A percentile compares a stretch with the other conserved stretches of the same genome.
Conservation (phyloP, 2,113 vertebrate genomes). For the Caretta caretta region DNA sequence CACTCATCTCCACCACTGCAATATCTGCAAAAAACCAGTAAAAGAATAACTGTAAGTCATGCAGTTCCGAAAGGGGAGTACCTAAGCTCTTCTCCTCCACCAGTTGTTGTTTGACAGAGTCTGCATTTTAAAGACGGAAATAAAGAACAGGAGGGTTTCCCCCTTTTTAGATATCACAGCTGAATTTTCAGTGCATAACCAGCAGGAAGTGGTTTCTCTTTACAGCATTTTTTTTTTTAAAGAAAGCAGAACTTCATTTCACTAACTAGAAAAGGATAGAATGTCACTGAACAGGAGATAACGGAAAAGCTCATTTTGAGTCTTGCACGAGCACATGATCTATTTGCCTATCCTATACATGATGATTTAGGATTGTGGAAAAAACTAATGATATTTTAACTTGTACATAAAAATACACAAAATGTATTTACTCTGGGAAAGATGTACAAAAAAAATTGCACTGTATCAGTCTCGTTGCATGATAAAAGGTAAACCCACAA, state of each 20-base stretch:
- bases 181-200: conserved; percentile 37
- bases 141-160: conserved; percentile 47
- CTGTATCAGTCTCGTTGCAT: neutral
- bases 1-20: conserved; percentile 97
- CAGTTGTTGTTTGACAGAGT: neutral
- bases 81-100: neutral
- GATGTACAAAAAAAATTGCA: neutral
- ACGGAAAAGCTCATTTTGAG: neutral
- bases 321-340: neutral
- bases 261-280: neutral
- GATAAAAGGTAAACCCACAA: neutral
- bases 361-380: neutral
- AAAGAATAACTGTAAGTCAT: neutral
- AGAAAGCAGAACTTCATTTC: neutral
- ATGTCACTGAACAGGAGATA: neutral
- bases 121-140: conserved; percentile 32
- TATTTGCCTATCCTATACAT: neutral
- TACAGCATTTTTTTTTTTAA: neutral
- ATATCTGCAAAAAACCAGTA: conserved; percentile 86
- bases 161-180: neutral
- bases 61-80: neutral
- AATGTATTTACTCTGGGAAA: neutral
- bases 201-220: conserved; percentile 40
- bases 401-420: neutral
- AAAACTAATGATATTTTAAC: neutral